Base-by-base conservation (phyloP, 2,888 invertebrate species). In the Lepidochitona cinerea region DNA sequence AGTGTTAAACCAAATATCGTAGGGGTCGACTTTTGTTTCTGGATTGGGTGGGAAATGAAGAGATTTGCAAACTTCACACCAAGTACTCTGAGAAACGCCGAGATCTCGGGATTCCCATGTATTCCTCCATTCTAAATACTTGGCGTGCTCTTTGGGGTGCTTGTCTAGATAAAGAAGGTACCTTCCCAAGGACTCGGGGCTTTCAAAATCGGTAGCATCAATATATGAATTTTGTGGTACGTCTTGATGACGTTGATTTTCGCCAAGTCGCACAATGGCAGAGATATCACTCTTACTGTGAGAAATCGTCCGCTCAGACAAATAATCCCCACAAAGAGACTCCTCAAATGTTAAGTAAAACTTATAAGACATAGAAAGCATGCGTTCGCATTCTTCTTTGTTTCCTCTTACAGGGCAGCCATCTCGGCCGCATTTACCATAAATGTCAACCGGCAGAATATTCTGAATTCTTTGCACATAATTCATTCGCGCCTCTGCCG, bases 351-450 rank as follows among this genome's bases (percentile, higher is more conserved):
- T 65, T n/a, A 75, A 23, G 36, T 75, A 75, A 53, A 75, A 75
- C 65, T 75, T 75, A 23, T 73, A 70, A 35, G 49, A 35, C 7
- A 32, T 36, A 36, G 32, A 29, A n/a, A 59, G 32, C 37, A 70
- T 33, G 14, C 35, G 12, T 26, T 26, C 18, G 37, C 70, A 70
- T 29, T 23, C 32, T 73, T 53, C 14, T 95, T 54, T 78, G 2
- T 49, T 35, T n/a, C 36, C 49, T 49, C 23, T 49, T 12, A 35
- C 9, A n/a, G 49, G 36, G 89, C 97, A 97, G 88, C 94, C 94
- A 80, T 95, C 93, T 32, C 94, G 93, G 35, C 97, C 97, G 89
- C 97, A 97, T 6, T 95, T 94, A 18, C 97, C 97, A 91, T 96
- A 97, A 83, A 97, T 96, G 89, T 97, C 97, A 12, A 70, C 70